phyloP scores from a whole-genome alignment of 2,113 vertebrate species.

The Esox niger region DNA sequence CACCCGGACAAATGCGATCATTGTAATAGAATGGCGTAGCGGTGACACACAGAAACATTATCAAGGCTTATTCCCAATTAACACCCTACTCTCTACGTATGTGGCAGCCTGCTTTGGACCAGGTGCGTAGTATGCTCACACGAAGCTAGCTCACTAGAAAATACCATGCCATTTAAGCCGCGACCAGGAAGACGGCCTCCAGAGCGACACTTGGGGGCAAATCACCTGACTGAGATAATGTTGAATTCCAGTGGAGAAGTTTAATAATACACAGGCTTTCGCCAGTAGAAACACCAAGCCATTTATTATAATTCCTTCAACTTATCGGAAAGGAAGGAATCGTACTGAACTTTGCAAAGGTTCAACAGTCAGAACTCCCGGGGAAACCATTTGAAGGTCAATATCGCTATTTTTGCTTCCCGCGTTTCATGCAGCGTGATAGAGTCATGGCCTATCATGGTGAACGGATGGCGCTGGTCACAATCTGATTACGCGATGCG shows the following conservation, averaged over 20 bases:
- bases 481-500: too few species aligned
- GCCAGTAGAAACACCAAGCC: not conserved
- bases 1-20: not conserved
- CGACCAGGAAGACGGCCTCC: not conserved
- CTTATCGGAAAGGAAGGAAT: not conserved
- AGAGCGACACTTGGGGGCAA: not conserved
- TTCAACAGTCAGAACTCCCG: not conserved
- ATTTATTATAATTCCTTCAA: not conserved
- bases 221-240: not conserved
- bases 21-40: not conserved
- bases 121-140: too few species aligned
- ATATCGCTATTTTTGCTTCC: not conserved
- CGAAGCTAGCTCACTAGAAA: too few species aligned
- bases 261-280: not conserved
- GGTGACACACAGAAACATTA: not conserved
- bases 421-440: not conserved
- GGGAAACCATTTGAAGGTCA: not conserved
- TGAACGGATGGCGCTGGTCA: too few species aligned
- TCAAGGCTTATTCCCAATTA: too few species aligned
- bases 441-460: not conserved
- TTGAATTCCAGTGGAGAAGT: not conserved
- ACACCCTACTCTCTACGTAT: too few species aligned
- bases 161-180: too few species aligned
- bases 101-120: too few species aligned
- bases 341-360: not conserved